Conservation (phyloP, 2,113 vertebrate species). For the Polypterus senegalus region DNA sequence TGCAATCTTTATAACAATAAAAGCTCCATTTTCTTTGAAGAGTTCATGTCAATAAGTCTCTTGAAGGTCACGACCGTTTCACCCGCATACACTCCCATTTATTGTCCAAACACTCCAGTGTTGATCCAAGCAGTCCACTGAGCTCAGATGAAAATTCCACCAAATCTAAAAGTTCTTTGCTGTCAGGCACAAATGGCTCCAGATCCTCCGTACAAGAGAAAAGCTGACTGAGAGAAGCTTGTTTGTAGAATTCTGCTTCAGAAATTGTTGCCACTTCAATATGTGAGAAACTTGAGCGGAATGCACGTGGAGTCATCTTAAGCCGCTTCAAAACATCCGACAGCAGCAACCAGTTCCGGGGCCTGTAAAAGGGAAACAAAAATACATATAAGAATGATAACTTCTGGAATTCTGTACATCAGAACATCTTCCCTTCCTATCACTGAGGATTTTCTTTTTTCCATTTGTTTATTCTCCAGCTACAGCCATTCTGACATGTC, state of each 20-base stretch:
- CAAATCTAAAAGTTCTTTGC: slow-evolving; percentile 83
- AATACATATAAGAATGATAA: too few relatives aligned
- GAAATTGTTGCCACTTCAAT: slow-evolving; percentile 80
- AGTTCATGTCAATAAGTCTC: background rate
- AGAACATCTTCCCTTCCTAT: too few relatives aligned
- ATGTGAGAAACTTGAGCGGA: slow-evolving; percentile 75
- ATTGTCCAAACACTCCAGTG: slow-evolving; percentile 67
- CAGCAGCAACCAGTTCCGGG: slow-evolving; percentile 84
- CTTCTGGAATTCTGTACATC: too few relatives aligned
- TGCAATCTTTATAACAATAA: slow-evolving; percentile 7
- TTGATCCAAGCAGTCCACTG: slow-evolving; percentile 74
- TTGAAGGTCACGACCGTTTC: slow-evolving; percentile 28
- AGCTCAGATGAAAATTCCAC: slow-evolving; percentile 82
- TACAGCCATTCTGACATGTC: too few relatives aligned
- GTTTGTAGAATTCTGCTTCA: slow-evolving; percentile 81
- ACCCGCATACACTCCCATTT: slow-evolving; percentile 31
- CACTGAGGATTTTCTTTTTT: too few relatives aligned
- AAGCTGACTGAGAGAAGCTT: slow-evolving; percentile 80
- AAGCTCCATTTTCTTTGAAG: background rate
- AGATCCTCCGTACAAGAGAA: slow-evolving; percentile 77
- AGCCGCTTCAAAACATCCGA: slow-evolving; percentile 76
- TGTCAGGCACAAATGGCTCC: slow-evolving; percentile 75
- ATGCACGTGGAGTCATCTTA: slow-evolving; percentile 74
- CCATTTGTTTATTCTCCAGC: too few relatives aligned
- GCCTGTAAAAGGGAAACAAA: slow-evolving; percentile 39